These are phyloP conservation scores for Artibeus lituratus DNA, from an alignment of 2,797 vertebrate genomes.

Conservation along the genomic window DNA sequence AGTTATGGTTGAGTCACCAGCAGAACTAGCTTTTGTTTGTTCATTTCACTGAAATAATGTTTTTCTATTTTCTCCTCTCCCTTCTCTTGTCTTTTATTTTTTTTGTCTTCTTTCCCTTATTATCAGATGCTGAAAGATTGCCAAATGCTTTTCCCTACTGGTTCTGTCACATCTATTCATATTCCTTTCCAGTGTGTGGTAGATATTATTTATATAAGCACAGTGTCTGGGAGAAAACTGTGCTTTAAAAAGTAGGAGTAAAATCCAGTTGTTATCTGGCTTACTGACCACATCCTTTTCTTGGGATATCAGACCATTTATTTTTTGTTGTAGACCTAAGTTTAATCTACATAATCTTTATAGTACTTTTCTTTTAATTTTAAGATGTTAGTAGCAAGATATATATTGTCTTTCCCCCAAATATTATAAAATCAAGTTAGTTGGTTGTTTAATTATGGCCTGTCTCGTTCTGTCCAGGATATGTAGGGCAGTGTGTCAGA, in stretches of 20 bases:
- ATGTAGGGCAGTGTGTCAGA: neutral
- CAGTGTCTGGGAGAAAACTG: neutral
- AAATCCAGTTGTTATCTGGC: neutral
- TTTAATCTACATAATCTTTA: neutral
- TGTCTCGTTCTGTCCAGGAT: neutral
- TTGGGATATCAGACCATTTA: neutral
- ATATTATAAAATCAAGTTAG: neutral
- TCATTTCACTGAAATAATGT: conserved; percentile 9
- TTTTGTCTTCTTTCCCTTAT: neutral
- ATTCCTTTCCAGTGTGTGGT: neutral
- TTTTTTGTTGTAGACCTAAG: neutral
- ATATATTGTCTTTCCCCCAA: neutral
- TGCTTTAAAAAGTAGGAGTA: neutral
- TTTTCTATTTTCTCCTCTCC: neutral
- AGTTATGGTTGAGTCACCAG: neutral
- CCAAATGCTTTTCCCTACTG: neutral
- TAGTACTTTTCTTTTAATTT: neutral
- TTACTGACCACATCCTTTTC: neutral
- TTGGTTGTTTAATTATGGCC: neutral
- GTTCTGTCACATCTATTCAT: neutral
- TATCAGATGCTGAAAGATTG: neutral
- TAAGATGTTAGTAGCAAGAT: neutral
- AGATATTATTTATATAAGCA: neutral
- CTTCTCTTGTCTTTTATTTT: neutral
- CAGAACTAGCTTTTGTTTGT: neutral